Base-by-base conservation (phyloP, 1,140 invertebrate species). In the Caenorhabditis tropicalis region DNA sequence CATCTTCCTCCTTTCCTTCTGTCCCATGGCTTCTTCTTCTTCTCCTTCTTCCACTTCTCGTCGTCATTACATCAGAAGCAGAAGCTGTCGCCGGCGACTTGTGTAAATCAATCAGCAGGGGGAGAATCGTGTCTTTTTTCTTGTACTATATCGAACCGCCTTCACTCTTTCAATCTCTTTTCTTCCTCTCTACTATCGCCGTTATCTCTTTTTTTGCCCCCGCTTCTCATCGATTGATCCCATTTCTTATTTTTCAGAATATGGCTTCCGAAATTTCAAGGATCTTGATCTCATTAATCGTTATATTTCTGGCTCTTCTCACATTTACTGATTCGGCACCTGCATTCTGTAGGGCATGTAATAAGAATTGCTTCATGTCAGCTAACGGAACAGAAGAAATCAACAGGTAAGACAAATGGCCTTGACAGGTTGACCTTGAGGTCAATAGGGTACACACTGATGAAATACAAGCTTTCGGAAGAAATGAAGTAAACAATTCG, bases 341-440 rank as follows among this genome's bases (percentile, higher is more conserved):
- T 15, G 58, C 83, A 9, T 65, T 84, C n/a, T 84, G 83, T 58
- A 51, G 83, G n/a, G 70, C 83, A 5, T 84, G 83, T 43, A 84
- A 39, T 49, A 84, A 84, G 74, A 79, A 84, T 43, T 84, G 83
- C 74, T 84, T 79, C 31, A 51, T 39, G 70, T 21, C 70, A 29
- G n/a, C 33, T 15, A 84, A 81, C 33, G 48, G 58, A 29, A 79
- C 70, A 48, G 49, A 74, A 39, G 46, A 31, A 31, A 46, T 36
- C 58, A 84, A 84, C 39, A 70, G 83, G 83, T 84, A 56, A 80
- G 82, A 31, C 24, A 33, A 31, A 51, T 82, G 29, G 10, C 51
- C 24, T 58, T 82, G 49, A 21, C 36, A 53, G 29, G 33, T 82
- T 27, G 27, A 53, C 51, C 46, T 60, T 53, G 81, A 56, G 49